Conservation (phyloP, 2,888 invertebrate species). For the Dorcus parallelipipedus region DNA sequence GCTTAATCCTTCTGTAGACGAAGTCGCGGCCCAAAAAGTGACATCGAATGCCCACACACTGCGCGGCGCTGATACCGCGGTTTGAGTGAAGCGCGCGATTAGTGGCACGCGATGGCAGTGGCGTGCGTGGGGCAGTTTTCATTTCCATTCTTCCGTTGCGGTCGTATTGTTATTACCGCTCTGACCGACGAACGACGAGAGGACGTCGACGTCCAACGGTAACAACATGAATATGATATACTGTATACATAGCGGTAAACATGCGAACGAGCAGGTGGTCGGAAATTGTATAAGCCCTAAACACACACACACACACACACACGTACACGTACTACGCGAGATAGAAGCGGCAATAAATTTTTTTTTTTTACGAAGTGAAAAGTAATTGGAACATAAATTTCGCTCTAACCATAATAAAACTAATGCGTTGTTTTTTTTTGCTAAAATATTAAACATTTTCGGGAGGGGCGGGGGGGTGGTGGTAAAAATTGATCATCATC, state of each 20-base stretch:
- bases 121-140: neutral
- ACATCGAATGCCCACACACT: constrained; percentile 31
- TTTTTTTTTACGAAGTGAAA: too few species aligned
- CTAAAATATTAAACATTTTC: too few species aligned
- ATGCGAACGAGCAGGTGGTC: constrained; percentile 1
- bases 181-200: neutral
- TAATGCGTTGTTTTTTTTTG: too few species aligned
- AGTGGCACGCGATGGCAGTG: constrained; percentile 1
- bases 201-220: neutral
- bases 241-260: constrained; percentile 1
- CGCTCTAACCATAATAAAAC: too few species aligned
- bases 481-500: too few species aligned
- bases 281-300: neutral
- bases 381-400: too few species aligned
- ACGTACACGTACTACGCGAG: too few species aligned
- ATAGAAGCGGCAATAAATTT: too few species aligned
- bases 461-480: too few species aligned
- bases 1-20: too few species aligned
- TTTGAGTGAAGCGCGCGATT: constrained; percentile 22
- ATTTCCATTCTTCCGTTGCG: neutral
- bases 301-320: neutral
- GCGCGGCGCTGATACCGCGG: constrained; percentile 31
- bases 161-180: neutral
- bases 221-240: constrained; percentile 1
- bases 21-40: constrained; percentile 23